phyloP scores from a whole-genome alignment of 2,888 invertebrate species.

The Apamea crenata region DNA sequence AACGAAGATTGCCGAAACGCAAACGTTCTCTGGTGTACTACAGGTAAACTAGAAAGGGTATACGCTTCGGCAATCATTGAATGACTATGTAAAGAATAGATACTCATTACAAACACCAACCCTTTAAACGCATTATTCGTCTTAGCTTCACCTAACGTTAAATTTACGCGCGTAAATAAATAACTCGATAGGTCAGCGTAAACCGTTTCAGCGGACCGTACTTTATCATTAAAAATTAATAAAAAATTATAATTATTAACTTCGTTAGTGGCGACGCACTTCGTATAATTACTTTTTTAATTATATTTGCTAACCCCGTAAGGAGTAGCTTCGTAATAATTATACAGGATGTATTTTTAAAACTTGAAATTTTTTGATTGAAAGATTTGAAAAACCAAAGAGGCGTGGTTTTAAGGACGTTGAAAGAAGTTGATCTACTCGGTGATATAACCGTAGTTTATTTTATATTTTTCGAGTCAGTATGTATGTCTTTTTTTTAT shows the following conservation, averaged over 20 bases:
- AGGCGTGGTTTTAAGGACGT: no score
- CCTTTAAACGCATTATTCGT: conserved; percentile 6
- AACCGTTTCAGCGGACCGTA: not conserved
- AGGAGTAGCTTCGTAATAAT: not conserved
- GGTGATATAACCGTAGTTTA: not conserved
- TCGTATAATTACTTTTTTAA: conserved; percentile 18
- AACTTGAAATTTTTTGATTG: no score
- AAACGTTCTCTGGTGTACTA: not conserved
- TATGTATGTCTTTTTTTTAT: no score
- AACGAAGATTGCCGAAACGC: not conserved
- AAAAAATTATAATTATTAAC: conserved; percentile 15
- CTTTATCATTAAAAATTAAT: conserved; percentile 19
- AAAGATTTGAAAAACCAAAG: not conserved
- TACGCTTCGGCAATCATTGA: not conserved
- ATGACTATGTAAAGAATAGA: not conserved
- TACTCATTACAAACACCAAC: conserved; percentile 9
- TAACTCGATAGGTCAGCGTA: not conserved
- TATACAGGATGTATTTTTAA: conserved; percentile 24
- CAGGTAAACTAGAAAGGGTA: not conserved
- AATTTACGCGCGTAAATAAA: conserved; percentile 35
- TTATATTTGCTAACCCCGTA: conserved; percentile 27
- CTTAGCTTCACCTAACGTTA: not conserved
- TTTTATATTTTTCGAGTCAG: not conserved
- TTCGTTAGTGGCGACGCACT: conserved; percentile 38
- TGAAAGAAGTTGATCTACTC: not conserved